phyloP scores from a whole-genome alignment of 2,888 invertebrate genomes.

The Panorpa germanica region DNA sequence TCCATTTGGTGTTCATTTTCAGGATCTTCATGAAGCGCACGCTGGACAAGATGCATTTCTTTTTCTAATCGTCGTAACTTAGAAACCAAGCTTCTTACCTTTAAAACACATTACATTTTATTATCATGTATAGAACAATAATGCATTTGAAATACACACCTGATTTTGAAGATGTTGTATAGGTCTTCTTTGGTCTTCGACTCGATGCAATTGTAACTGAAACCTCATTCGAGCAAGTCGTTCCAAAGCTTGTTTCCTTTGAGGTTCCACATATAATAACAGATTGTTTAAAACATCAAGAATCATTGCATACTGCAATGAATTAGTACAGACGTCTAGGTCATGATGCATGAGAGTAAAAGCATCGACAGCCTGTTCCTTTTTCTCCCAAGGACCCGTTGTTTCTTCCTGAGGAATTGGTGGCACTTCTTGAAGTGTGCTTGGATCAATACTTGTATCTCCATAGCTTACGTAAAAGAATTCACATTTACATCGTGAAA shows the following conservation, averaged over 20 bases:
- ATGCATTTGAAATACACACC: conserved; percentile 21
- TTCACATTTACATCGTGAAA: conserved; percentile 93
- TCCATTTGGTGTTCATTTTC: conserved; percentile 35
- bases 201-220: conserved; percentile 76
- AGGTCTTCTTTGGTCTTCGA: conserved; percentile 79
- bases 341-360: conserved; percentile 98
- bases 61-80: conserved; percentile 73
- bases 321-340: conserved; percentile 93
- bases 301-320: conserved; percentile 87
- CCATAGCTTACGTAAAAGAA: conserved; percentile 94
- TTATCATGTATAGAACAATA: conserved; percentile 2
- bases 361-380: conserved; percentile 82
- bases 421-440: conserved; percentile 39
- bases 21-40: conserved; percentile 52
- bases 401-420: conserved; percentile 51
- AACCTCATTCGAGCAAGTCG: conserved; percentile 84
- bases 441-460: conserved; percentile 35
- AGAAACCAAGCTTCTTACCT: conserved; percentile 51
- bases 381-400: conserved; percentile 57
- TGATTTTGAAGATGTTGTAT: conserved; percentile 83
- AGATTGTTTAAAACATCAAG: conserved; percentile 96
- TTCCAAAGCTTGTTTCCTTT: conserved; percentile 78
- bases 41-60: conserved; percentile 72
- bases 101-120: conserved; percentile 8
- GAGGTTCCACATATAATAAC: conserved; percentile 88